Evolutionary conservation across 2,888 invertebrate species (phyloP).

Genomic region (Pardosa pseudoannulata): DNA sequence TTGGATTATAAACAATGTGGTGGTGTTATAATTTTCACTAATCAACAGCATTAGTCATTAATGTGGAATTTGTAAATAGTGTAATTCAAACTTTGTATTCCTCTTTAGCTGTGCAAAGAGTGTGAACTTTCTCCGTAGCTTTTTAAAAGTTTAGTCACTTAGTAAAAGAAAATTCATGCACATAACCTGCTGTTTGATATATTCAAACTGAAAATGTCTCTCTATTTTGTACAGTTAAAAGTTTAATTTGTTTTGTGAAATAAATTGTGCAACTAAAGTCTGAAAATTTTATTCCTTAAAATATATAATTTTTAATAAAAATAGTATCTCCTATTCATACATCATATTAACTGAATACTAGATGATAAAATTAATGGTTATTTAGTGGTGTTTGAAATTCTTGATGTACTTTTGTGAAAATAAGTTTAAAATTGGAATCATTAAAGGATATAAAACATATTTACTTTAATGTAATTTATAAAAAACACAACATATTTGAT

Average conservation of each 20-base stretch:
- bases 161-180: constrained; percentile 34
- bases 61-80: constrained; percentile 50
- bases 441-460: too few species aligned
- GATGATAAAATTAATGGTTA: too few species aligned
- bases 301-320: too few species aligned
- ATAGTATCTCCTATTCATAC: too few species aligned
- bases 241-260: constrained; percentile 57
- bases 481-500: too few species aligned
- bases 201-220: constrained; percentile 22
- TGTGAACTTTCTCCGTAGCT: neutral
- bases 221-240: constrained; percentile 71
- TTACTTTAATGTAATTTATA: too few species aligned
- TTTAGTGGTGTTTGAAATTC: too few species aligned
- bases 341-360: too few species aligned
- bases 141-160: constrained; percentile 14
- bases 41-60: constrained; percentile 12
- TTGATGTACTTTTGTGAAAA: too few species aligned
- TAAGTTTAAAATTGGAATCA: too few species aligned
- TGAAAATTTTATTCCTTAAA: neutral
- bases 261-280: constrained; percentile 34
- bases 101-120: neutral
- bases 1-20: neutral
- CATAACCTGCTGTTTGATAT: constrained; percentile 48
- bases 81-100: constrained; percentile 32
- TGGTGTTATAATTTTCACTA: neutral